These are phyloP conservation scores for Grapholita molesta DNA, from an alignment of 1,140 invertebrate species.

Conservation along the genomic window DNA sequence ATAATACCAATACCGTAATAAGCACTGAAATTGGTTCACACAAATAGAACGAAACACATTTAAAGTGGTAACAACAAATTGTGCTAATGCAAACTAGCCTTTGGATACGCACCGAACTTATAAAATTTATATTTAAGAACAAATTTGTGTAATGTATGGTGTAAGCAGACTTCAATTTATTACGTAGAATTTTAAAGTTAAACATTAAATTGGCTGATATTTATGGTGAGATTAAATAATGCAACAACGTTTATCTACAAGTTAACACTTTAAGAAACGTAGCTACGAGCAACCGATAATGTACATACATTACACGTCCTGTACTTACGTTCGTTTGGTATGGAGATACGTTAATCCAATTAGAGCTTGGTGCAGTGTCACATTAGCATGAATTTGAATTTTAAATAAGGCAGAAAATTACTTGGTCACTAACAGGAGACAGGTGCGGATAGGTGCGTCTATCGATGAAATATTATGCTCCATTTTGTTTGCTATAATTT, in stretches of 20 bases:
- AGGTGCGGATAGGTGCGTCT: not conserved
- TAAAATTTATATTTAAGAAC: too few relatives aligned
- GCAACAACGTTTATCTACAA: not conserved
- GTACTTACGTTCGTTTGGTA: not conserved
- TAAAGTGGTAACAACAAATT: too few relatives aligned
- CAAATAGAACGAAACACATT: too few relatives aligned
- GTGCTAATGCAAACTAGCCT: too few relatives aligned
- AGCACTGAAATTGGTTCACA: too few relatives aligned
- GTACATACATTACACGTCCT: conserved; percentile 7
- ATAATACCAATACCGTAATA: too few relatives aligned
- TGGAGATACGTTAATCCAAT: conserved; percentile 15
- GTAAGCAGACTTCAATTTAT: not conserved
- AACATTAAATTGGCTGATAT: not conserved
- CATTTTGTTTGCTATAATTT: not conserved
- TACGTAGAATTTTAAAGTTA: not conserved
- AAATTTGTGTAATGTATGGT: not conserved
- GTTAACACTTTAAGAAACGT: not conserved
- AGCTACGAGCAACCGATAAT: not conserved
- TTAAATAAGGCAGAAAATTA: conserved; percentile 16
- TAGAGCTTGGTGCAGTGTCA: conserved; percentile 8
- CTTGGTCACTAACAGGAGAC: conserved; percentile 1
- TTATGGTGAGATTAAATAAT: not conserved
- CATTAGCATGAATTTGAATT: conserved; percentile 11
- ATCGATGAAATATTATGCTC: not conserved
- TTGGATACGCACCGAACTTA: too few relatives aligned